Base-by-base conservation (phyloP, 2,888 invertebrate species). In the Lithophane socia region DNA sequence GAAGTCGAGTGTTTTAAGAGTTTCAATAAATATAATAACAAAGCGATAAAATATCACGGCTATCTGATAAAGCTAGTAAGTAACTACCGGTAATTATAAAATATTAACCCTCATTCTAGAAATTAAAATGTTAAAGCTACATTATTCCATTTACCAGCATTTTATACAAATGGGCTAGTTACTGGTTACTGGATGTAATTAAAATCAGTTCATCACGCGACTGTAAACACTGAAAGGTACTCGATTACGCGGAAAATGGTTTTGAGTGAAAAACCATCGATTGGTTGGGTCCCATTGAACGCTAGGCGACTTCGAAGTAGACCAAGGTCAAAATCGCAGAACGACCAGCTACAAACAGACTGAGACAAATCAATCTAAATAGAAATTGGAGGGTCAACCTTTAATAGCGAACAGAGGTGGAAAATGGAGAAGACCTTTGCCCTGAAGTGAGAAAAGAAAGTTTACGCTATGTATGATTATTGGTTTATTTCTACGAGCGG, bases 191-290 rank as follows among this genome's bases (percentile, higher is more conserved):
- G 29, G 13, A 63, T 67, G 61, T 24, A 54, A 78, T 83, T 60
- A 79, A 79, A 63, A 71, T 47, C 47, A 42, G 67, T 64, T 54
- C 63, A 79, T 79, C 80, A 84, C 72, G 67, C 73, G 42, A 84
- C n/a, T 72, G 8, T 18, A n/a, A 72, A 58, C n/a, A 49, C 47
- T 60, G 47, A 47, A 60, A 60, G 16, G 16, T 42, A 66, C 47
- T 66, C 24, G 54, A 82, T 76, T 82, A 54, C 8, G 49, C 24
- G 21, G 29, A 37, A 82, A 56, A 47, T 79, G 37, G 54, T 47
- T 42, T 29, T 49, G 12, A 18, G 37, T n/a, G 12, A 47, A 77
- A 13, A 21, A 56, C 16, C 8, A 56, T 4, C 10, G 12, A 56
- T 24, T 54, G 47, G 24, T 44, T 21, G 13, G 18, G 12, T 5